These are phyloP conservation scores for Branchellion lobata DNA, from an alignment of 2,888 invertebrate species.

Conservation along the genomic window DNA sequence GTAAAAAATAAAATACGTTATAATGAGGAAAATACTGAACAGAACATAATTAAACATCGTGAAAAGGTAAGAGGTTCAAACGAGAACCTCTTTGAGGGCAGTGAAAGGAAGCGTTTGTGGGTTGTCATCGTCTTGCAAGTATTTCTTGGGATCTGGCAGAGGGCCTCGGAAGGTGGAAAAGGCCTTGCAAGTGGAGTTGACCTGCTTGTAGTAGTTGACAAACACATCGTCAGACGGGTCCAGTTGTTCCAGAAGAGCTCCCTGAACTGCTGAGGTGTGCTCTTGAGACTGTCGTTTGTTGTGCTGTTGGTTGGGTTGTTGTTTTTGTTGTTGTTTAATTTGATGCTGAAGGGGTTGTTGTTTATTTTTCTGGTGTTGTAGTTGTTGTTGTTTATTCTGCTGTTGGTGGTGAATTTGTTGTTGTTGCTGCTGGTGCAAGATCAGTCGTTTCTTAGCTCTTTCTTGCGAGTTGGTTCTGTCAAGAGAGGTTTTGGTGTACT, in stretches of 20 bases:
- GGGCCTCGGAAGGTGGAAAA: conserved; percentile 39
- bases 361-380: neutral
- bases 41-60: too few relatives aligned
- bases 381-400: neutral
- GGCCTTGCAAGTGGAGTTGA: conserved; percentile 32
- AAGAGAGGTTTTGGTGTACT: conserved; percentile 42
- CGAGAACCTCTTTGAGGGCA: too few relatives aligned
- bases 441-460: neutral
- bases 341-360: neutral
- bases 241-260: neutral
- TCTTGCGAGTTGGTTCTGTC: conserved; percentile 35
- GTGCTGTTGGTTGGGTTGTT: neutral
- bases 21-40: too few relatives aligned
- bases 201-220: conserved; percentile 41
- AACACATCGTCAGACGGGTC: conserved; percentile 32
- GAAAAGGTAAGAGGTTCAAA: too few relatives aligned
- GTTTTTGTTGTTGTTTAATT: conserved; percentile 3
- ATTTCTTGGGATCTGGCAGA: conserved; percentile 23
- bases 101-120: too few relatives aligned
- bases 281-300: neutral
- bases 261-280: neutral
- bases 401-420: conserved; percentile 14
- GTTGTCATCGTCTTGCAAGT: conserved; percentile 31
- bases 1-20: too few relatives aligned
- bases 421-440: conserved; percentile 25